Base-by-base conservation (phyloP, 2,113 vertebrate genomes). In the Tachycineta bicolor region DNA sequence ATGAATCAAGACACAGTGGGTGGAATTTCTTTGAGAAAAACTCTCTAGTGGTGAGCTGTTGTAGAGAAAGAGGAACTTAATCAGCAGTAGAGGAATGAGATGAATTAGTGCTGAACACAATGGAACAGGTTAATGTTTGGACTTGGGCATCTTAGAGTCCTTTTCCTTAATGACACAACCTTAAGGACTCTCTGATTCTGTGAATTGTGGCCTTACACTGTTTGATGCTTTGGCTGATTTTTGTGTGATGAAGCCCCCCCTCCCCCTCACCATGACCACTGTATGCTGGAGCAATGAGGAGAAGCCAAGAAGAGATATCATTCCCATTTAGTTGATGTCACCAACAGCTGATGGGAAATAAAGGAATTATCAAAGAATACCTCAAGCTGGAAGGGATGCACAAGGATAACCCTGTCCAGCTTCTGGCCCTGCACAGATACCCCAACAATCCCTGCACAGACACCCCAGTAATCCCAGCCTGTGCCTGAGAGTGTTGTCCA, bases 181-280 rank as follows among this genome's bases (percentile, higher is more conserved):
- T 47, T 47, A 26, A 49, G 11, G 14, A 34, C 39, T n/a, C 53
- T 43, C 14, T 12, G 55, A 43, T 33, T 34, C 41, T 33, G 8
- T 49, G 70, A 62, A 24, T 20, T 26, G 26, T 41, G 34, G 11
- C 20, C 23, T 65, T 41, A 34, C 2, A 37, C 11, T 37, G 1
- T 46, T 6, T 33, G 33, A 23, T 52, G 5, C 46, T 68, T 60
- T 63, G 47, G 11, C 4, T 55, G 28, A 46, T 2, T 4, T 77
- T 50, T 74, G 13, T 31, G 13, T 21, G 22, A n/a, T n/a, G n/a
- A n/a, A n/a, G n/a, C n/a, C n/a, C n/a, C n/a, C n/a, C n/a, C 22
- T 0, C 9, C 11, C 22, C 23, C 24, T 7, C 5, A 2, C 31
- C 0, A 0, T 7, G 33, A 71, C 31, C 26, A 33, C 11, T 15